Evolutionary conservation across 2,797 vertebrate genomes (phyloP).

Genomic region (Cossypha caffra): DNA sequence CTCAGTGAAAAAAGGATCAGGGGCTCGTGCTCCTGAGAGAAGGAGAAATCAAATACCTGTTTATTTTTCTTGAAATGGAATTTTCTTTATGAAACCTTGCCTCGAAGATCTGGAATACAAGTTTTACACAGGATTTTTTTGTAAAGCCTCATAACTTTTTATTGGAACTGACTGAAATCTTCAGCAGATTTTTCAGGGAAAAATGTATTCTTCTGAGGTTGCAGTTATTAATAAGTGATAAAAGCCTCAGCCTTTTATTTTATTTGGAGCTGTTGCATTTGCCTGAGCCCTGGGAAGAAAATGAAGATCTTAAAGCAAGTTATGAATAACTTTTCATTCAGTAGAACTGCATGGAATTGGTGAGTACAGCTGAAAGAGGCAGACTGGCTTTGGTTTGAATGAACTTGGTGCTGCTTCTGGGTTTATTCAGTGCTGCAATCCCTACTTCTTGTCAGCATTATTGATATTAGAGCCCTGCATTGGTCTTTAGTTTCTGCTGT

Average conservation of each 20-base stretch:
- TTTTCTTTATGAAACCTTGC: background rate
- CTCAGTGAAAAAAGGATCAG: background rate
- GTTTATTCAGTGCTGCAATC: background rate
- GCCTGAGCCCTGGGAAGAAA: constrained; percentile 41
- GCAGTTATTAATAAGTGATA: background rate
- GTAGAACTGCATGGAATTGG: constrained; percentile 76
- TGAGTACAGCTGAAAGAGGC: constrained; percentile 63
- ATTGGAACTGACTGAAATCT: background rate
- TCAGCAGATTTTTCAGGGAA: background rate
- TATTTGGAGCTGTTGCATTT: background rate
- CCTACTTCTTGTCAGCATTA: background rate
- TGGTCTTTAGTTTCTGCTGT: background rate
- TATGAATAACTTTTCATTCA: constrained; percentile 31
- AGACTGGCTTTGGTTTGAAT: background rate
- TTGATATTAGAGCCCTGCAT: background rate
- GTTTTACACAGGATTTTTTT: background rate
- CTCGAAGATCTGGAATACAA: background rate
- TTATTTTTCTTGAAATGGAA: background rate
- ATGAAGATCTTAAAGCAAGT: constrained; percentile 80
- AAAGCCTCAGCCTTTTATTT: background rate
- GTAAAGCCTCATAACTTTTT: background rate
- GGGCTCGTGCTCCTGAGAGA: background rate
- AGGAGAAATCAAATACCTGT: background rate
- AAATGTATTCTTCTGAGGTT: background rate
- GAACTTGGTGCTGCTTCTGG: background rate